A percentile compares a stretch with the other conserved stretches of the same genome.
Evolutionary conservation across 2,888 invertebrate genomes (phyloP).

Genomic region (Rugalucina vietnamica): DNA sequence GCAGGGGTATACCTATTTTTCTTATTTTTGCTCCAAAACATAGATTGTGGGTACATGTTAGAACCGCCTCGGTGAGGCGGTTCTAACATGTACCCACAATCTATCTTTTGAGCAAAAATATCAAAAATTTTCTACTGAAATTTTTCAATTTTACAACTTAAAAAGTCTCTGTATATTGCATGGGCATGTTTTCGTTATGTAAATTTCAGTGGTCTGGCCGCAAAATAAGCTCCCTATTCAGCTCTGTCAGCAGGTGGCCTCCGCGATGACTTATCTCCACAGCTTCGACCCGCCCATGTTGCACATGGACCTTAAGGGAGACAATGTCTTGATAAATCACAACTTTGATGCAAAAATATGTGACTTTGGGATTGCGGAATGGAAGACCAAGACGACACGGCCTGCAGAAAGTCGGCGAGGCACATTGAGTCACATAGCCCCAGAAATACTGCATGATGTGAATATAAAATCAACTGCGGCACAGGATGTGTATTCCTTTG

Average conservation of each 20-base stretch:
- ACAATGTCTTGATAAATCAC: slow-evolving; percentile 72
- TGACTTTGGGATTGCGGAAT: slow-evolving; percentile 75
- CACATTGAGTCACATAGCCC: slow-evolving; percentile 72
- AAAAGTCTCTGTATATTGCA: too few relatives aligned
- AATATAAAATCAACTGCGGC: slow-evolving; percentile 57
- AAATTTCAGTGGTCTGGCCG: neutral
- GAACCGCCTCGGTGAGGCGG: too few relatives aligned
- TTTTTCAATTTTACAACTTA: too few relatives aligned
- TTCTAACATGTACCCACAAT: too few relatives aligned
- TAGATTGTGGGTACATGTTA: too few relatives aligned
- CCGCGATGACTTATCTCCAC: slow-evolving; percentile 73
- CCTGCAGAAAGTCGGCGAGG: slow-evolving; percentile 54
- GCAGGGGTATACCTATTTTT: too few relatives aligned
- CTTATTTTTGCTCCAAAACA: too few relatives aligned
- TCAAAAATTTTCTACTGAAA: too few relatives aligned
- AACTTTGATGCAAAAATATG: slow-evolving; percentile 69
- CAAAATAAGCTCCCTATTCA: neutral
- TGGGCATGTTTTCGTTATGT: too few relatives aligned
- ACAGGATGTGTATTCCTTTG: slow-evolving; percentile 74
- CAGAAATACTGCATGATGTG: slow-evolving; percentile 69
- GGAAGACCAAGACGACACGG: slow-evolving; percentile 66
- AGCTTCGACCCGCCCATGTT: slow-evolving; percentile 62
- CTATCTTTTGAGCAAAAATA: too few relatives aligned
- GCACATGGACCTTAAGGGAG: slow-evolving; percentile 74
- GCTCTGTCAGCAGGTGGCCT: slow-evolving; percentile 52